A percentile compares a stretch with the other conserved stretches of the same genome.
These are phyloP conservation scores for Plagodis pulveraria DNA, from an alignment of 2,888 invertebrate species.

Conservation along the genomic window DNA sequence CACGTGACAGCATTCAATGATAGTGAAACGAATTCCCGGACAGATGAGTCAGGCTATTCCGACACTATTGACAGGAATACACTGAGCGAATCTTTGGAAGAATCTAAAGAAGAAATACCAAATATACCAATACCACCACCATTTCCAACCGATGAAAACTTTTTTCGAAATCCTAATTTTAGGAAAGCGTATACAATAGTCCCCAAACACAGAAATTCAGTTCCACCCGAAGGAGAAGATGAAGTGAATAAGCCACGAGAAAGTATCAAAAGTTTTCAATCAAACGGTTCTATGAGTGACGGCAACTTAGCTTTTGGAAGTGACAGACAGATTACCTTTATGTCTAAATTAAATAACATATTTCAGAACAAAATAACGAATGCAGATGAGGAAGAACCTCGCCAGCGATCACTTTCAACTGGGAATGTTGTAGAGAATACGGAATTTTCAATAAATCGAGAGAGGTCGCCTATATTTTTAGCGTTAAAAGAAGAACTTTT, in stretches of 20 bases:
- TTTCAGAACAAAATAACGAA: slow-evolving; percentile 66
- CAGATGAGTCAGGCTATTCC: slow-evolving; percentile 79
- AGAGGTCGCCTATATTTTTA: slow-evolving; percentile 58
- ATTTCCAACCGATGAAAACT: slow-evolving; percentile 69
- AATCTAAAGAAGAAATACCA: slow-evolving; percentile 52
- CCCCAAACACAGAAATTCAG: slow-evolving; percentile 42
- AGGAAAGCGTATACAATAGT: slow-evolving; percentile 56
- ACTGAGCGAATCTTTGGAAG: slow-evolving; percentile 55
- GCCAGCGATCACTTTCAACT: slow-evolving; percentile 69
- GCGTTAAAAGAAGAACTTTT: slow-evolving; percentile 72
- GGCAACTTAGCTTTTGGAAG: slow-evolving; percentile 65
- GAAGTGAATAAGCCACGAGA: slow-evolving; percentile 52
- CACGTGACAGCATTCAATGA: slow-evolving; percentile 68
- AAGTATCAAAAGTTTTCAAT: slow-evolving; percentile 59
- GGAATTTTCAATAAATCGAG: slow-evolving; percentile 47
- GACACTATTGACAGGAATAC: slow-evolving; percentile 70
- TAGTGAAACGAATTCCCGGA: slow-evolving; percentile 72
- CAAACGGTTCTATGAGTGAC: slow-evolving; percentile 59
- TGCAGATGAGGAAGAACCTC: slow-evolving; percentile 59
- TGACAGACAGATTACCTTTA: slow-evolving; percentile 67
- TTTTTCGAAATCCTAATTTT: slow-evolving; percentile 54
- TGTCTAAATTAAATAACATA: slow-evolving; percentile 73
- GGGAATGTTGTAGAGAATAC: slow-evolving; percentile 60
- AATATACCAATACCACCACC: slow-evolving; percentile 75
- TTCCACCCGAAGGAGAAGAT: slow-evolving; percentile 39